Conservation (phyloP, 2,888 invertebrate species). For the Epistrophe grossulariae region DNA sequence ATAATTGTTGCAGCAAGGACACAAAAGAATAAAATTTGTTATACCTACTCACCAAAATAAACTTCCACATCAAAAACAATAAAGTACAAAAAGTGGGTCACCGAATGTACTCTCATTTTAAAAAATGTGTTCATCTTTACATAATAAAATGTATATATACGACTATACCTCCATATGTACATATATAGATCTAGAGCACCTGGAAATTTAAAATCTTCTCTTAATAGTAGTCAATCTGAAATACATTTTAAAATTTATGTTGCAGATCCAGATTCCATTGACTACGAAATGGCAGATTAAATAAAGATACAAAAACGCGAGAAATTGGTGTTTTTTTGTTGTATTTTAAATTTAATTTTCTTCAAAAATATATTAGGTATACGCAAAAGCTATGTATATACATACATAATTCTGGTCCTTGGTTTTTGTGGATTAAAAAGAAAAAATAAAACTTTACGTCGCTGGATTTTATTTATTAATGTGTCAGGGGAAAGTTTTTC, state of each 20-base stretch:
- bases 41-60: conserved; percentile 6
- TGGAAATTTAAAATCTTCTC: not conserved
- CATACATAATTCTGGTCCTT: not conserved
- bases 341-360: not conserved
- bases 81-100: conserved; percentile 13
- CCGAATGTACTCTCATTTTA: not conserved
- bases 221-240: not conserved
- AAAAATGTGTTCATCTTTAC: not conserved
- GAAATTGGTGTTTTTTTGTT: not conserved
- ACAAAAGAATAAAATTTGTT: conserved; percentile 6
- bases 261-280: not conserved
- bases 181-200: not conserved
- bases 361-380: not conserved
- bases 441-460: not conserved
- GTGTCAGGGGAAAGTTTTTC: not conserved
- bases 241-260: conserved; percentile 25
- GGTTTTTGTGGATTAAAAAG: not conserved
- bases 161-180: no score
- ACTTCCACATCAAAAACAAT: not conserved
- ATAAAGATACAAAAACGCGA: not conserved
- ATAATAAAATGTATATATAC: not conserved
- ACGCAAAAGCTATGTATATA: not conserved
- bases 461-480: not conserved
- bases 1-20: not conserved
- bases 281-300: not conserved